A percentile compares a stretch with the other conserved stretches of the same genome.
phyloP scores from a whole-genome alignment of 2,797 vertebrate genomes.

The Pseudochaenichthys georgianus region DNA sequence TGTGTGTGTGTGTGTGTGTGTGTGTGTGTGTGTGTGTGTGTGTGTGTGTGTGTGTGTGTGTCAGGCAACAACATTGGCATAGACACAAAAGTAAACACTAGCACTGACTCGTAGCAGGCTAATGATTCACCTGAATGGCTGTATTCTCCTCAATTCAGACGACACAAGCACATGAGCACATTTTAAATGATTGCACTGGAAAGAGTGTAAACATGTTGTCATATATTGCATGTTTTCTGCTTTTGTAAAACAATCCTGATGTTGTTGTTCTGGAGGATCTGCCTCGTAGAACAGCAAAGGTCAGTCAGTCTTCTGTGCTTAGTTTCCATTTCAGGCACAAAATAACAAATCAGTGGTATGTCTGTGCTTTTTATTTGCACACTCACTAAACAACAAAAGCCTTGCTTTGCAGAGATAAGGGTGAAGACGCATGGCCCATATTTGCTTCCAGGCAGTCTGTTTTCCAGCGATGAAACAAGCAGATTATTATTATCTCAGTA shows the following conservation, averaged over 20 bases:
- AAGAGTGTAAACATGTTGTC: not conserved
- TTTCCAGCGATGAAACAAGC: slow-evolving; percentile 45
- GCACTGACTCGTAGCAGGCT: slow-evolving; percentile 73
- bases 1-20: slow-evolving; percentile 4
- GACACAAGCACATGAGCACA: slow-evolving; percentile 38
- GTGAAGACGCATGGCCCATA: slow-evolving; percentile 27
- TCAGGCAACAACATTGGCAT: slow-evolving; percentile 50
- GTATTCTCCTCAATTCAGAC: slow-evolving; percentile 50
- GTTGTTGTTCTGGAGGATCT: slow-evolving; percentile 47
- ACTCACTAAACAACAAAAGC: not conserved
- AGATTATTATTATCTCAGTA: slow-evolving; percentile 47
- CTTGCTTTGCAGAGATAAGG: slow-evolving; percentile 22
- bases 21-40: slow-evolving; percentile 18
- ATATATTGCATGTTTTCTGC: not conserved
- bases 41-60: slow-evolving; percentile 25
- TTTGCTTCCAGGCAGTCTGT: slow-evolving; percentile 42
- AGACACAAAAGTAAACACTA: slow-evolving; percentile 69
- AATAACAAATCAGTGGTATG: not conserved
- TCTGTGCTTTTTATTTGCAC: slow-evolving; percentile 16
- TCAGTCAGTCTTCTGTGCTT: slow-evolving; percentile 43
- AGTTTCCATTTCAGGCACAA: slow-evolving; percentile 34
- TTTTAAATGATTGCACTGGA: slow-evolving; percentile 16
- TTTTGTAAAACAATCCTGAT: slow-evolving; percentile 23
- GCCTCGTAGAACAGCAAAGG: slow-evolving; percentile 40
- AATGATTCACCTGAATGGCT: slow-evolving; percentile 82